Evolutionary conservation across 1,140 invertebrate species (phyloP), one percentile per base, ranked within the genome.

Genomic region (Epicauta chinensis): DNA sequence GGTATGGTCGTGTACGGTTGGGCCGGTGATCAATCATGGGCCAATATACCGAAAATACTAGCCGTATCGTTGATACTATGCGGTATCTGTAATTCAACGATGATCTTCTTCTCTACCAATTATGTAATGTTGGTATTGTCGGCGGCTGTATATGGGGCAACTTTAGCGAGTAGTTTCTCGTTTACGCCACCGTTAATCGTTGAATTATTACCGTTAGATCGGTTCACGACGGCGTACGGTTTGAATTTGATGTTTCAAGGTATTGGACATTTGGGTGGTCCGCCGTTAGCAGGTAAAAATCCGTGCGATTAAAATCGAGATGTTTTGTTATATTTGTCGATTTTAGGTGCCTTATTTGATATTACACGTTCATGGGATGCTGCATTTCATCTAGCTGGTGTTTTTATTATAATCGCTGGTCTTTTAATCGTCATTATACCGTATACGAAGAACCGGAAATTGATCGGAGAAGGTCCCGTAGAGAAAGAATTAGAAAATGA

Each of bases 1-100:
- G 91, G 90, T 68, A 91, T 91, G 84, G 89, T 95, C 17, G 76
- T 81, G 11, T 77, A 94, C 16, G 93, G 93, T 1, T 93, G 89
- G 78, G 78, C 93, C 31, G 93, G 93, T 2, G 93, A 97, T 71
- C 80, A 86, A 59, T 74, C 85, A 0, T 92, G 88, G 89, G 83
- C 90, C 69, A 87, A 89, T 67, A 82, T 90, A 9, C 84, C 80
- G 29, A 83, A 90, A 60, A 84, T 87, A 1, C 93, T 92, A 68
- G 82, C 86, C 0, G 62, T 81, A 12, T 92, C 87, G 58, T 80
- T 92, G 55, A 67, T 87, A 2, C 57, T 87, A 0, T 91, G 89
- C 59, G 91, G 89, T 1, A 61, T 82, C 1, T 78, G 83, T 0
- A 84, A 83, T 7, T 72, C 81, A 13, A 64, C 84, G 3, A 87